Evolutionary conservation across 2,888 invertebrate species (phyloP).

Genomic region (Serripes groenlandicus): DNA sequence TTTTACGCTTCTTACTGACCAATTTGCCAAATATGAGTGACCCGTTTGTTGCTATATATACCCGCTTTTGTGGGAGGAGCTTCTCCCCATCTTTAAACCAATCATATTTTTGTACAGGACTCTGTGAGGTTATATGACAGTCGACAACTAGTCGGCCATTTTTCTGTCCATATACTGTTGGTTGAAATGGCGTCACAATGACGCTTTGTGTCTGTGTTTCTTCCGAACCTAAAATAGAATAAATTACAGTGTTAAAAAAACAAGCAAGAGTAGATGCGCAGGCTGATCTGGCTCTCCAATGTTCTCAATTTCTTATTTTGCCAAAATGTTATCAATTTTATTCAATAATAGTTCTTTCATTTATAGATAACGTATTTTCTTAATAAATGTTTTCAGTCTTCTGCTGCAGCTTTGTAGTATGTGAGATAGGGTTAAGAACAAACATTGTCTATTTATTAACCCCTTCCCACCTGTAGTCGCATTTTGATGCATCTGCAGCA

Average conservation of each 20-base stretch:
- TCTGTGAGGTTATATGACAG: slow-evolving; percentile 42
- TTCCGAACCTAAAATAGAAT: slow-evolving; percentile 1
- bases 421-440: too few relatives aligned
- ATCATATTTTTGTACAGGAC: slow-evolving; percentile 11
- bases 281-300: too few relatives aligned
- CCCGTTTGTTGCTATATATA: slow-evolving; percentile 55
- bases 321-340: too few relatives aligned
- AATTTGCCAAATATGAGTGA: slow-evolving; percentile 55
- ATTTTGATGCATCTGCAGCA: background rate
- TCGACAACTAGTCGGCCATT: slow-evolving; percentile 39
- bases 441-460: too few relatives aligned
- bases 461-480: too few relatives aligned
- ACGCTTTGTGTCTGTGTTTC: background rate
- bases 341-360: too few relatives aligned
- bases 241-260: too few relatives aligned
- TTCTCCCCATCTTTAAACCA: slow-evolving; percentile 53
- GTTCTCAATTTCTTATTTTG: too few relatives aligned
- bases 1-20: slow-evolving; percentile 44
- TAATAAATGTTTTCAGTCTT: too few relatives aligned
- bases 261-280: too few relatives aligned
- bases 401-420: too few relatives aligned
- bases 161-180: slow-evolving; percentile 31
- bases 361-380: too few relatives aligned
- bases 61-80: slow-evolving; percentile 39
- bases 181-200: slow-evolving; percentile 15